A percentile compares a stretch with the other conserved stretches of the same genome.
phyloP scores from a whole-genome alignment of 2,888 invertebrate genomes.

The Metellina segmentata region DNA sequence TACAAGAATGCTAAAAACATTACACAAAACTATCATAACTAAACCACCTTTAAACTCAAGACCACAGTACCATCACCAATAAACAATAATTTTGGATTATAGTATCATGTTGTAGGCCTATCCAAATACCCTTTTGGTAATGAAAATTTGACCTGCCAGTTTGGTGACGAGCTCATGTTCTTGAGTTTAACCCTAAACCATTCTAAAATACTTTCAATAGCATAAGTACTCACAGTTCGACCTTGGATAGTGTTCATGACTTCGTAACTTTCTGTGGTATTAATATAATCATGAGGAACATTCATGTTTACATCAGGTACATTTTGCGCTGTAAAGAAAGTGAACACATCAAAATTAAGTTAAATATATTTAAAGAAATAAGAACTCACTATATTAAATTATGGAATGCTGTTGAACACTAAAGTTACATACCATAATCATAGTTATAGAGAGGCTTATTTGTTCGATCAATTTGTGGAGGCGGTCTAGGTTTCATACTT shows the following conservation, averaged over 20 bases:
- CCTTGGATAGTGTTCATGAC: conserved; percentile 50
- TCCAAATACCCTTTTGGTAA: too few relatives aligned
- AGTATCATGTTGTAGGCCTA: too few relatives aligned
- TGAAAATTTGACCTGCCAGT: too few relatives aligned
- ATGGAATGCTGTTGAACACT: not conserved
- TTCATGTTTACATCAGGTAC: conserved; percentile 71
- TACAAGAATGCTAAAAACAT: too few relatives aligned
- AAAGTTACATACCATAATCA: conserved; percentile 43
- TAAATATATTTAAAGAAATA: not conserved
- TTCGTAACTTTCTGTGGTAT: conserved; percentile 73
- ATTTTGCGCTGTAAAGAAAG: conserved; percentile 15
- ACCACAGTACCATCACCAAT: too few relatives aligned
- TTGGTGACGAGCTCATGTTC: too few relatives aligned
- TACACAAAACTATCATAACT: too few relatives aligned
- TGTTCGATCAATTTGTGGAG: conserved; percentile 87
- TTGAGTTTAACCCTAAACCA: too few relatives aligned
- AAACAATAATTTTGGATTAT: too few relatives aligned
- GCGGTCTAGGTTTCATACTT: conserved; percentile 83
- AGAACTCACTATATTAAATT: not conserved
- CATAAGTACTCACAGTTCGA: conserved; percentile 39
- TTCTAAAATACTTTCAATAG: too few relatives aligned
- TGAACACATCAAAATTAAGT: not conserved
- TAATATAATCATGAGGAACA: conserved; percentile 77
- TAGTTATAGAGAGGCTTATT: conserved; percentile 85
- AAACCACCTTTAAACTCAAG: too few relatives aligned